Evolutionary conservation across 2,113 vertebrate species (phyloP).

Genomic region (Brienomyrus brachyistius): DNA sequence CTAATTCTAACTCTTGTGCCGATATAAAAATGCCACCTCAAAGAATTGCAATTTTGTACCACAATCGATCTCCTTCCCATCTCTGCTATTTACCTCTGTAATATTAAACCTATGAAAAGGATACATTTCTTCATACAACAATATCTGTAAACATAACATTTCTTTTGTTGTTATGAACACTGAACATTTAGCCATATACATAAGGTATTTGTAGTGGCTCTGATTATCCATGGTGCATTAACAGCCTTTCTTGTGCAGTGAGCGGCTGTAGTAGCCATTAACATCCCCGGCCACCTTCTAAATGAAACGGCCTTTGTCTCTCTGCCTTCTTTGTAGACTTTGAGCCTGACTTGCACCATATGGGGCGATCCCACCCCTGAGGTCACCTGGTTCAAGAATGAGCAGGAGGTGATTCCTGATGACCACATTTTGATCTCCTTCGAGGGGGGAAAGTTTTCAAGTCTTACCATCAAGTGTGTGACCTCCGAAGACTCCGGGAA

Average conservation of each 20-base stretch:
- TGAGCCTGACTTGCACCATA: conserved; percentile 92
- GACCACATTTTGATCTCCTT: conserved; percentile 74
- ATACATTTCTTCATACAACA: background rate
- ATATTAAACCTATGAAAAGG: background rate
- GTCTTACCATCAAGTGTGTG: conserved; percentile 79
- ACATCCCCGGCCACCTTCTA: background rate
- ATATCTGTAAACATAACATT: background rate
- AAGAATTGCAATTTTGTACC: background rate
- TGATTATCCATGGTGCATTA: background rate
- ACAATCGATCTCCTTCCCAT: background rate
- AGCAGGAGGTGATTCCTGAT: conserved; percentile 67
- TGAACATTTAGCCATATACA: background rate
- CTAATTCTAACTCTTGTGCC: background rate
- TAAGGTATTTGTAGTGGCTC: background rate
- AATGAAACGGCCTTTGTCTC: background rate
- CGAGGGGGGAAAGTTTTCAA: conserved; percentile 80
- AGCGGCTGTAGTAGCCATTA: background rate
- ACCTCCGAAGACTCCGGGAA: conserved; percentile 89
- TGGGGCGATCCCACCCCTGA: conserved; percentile 90
- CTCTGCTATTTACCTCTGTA: background rate
- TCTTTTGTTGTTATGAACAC: background rate
- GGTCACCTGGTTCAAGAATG: conserved; percentile 94
- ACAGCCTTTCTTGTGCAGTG: background rate
- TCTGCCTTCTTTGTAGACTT: conserved; percentile 58
- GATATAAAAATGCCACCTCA: background rate